phyloP scores from a whole-genome alignment of 2,888 invertebrate species.

The Siphonodentalium dalli region DNA sequence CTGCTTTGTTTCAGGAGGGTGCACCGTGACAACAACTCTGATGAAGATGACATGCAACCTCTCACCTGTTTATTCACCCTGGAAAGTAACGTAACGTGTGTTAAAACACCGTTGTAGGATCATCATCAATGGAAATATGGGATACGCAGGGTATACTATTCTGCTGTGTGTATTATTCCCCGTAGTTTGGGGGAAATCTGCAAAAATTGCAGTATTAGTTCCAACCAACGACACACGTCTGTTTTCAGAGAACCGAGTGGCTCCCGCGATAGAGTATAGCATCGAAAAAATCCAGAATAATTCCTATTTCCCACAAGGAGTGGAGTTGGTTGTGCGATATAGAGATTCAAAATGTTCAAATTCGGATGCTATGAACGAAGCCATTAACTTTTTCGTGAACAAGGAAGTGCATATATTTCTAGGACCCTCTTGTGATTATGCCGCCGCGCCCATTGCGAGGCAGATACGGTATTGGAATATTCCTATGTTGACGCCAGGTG shows the following conservation, averaged over 20 bases:
- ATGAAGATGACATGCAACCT: too few relatives aligned
- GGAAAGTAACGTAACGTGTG: too few relatives aligned
- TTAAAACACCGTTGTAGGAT: too few relatives aligned
- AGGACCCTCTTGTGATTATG: slow-evolving; percentile 68
- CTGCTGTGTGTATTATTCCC: too few relatives aligned
- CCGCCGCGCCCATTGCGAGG: slow-evolving; percentile 86
- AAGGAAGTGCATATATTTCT: slow-evolving; percentile 52
- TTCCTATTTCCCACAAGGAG: slow-evolving; percentile 11
- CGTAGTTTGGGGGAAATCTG: too few relatives aligned
- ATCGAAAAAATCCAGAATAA: slow-evolving; percentile 39
- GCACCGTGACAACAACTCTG: too few relatives aligned
- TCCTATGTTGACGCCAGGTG: slow-evolving; percentile 78
- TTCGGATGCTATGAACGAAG: slow-evolving; percentile 51
- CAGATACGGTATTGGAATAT: slow-evolving; percentile 76
- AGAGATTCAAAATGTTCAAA: slow-evolving; percentile 50
- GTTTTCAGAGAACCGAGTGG: slow-evolving; percentile 48
- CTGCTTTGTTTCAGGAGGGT: too few relatives aligned
- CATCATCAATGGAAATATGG: too few relatives aligned
- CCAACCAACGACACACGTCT: slow-evolving; percentile 38
- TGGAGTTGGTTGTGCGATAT: slow-evolving; percentile 23
- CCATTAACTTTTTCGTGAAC: slow-evolving; percentile 50
- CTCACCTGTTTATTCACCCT: too few relatives aligned
- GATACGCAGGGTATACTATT: too few relatives aligned
- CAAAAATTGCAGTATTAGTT: slow-evolving; percentile 41
- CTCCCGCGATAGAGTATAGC: slow-evolving; percentile 57